phyloP scores from a whole-genome alignment of 2,888 invertebrate genomes.

The Liposcelis brunnea region DNA sequence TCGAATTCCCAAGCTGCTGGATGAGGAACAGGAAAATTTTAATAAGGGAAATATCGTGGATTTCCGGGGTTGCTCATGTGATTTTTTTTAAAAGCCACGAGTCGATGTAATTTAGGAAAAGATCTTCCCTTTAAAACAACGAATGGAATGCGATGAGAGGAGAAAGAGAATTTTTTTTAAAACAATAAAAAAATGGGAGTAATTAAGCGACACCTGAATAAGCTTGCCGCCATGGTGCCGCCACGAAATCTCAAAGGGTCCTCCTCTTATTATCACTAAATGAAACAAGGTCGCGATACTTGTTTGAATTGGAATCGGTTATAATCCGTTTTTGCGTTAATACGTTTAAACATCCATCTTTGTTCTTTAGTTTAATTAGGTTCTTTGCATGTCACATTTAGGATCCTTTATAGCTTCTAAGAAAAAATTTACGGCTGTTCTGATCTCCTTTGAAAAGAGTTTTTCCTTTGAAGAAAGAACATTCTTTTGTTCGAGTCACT shows the following conservation, averaged over 20 bases:
- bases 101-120: no score
- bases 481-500: no score
- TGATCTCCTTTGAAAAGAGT: no score
- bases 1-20: no score
- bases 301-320: not conserved
- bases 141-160: not conserved
- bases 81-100: no score
- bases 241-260: not conserved
- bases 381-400: slow-evolving; percentile 1
- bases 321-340: not conserved
- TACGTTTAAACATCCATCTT: not conserved
- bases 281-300: not conserved
- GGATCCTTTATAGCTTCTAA: no score
- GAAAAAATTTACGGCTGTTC: no score
- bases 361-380: slow-evolving; percentile 3
- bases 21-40: no score
- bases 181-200: not conserved
- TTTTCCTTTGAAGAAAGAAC: no score
- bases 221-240: not conserved
- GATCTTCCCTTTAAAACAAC: no score
- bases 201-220: slow-evolving; percentile 1
- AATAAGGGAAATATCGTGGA: no score
- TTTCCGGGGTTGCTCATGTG: no score
- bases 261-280: not conserved
- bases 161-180: not conserved